Percentiles rank a stretch among this genome's conserved stretches.
phyloP scores from a whole-genome alignment of 2,113 vertebrate genomes.

The Cercopithecus mona region DNA sequence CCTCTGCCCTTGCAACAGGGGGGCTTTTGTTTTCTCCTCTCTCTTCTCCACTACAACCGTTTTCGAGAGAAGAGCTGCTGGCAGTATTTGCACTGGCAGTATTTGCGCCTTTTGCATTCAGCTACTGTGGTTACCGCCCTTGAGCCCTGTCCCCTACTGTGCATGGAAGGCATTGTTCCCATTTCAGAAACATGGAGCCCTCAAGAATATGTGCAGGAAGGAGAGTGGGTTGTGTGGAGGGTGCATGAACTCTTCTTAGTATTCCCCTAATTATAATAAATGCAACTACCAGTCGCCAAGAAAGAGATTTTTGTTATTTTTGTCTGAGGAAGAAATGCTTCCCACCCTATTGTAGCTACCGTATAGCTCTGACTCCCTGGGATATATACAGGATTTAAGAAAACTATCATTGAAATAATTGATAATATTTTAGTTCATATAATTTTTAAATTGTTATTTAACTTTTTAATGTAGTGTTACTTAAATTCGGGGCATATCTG shows the following conservation, averaged over 20 bases:
- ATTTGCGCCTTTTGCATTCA: background rate
- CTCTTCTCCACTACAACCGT: background rate
- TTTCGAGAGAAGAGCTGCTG: background rate
- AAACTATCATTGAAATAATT: no score
- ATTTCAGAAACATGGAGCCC: background rate
- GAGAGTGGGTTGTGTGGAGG: rapidly evolving
- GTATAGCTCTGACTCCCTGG: no score
- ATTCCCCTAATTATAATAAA: no score
- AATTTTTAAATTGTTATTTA: no score
- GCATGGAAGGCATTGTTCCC: rapidly evolving
- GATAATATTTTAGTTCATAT: no score
- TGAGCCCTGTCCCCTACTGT: no score
- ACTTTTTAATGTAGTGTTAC: no score
- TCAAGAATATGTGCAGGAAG: background rate
- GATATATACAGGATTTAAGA: no score
- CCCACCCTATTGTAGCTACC: rapidly evolving
- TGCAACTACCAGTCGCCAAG: background rate
- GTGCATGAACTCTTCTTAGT: background rate
- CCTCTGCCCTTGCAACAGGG: background rate
- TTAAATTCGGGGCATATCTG: no score
- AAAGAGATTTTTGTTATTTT: background rate
- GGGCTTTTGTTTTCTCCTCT: background rate
- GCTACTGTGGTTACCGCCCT: no score
- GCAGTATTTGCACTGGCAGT: no score
- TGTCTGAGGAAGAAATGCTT: background rate